These are phyloP conservation scores for Trematomus bernacchii DNA, from an alignment of 2,797 vertebrate genomes.

Conservation along the genomic window DNA sequence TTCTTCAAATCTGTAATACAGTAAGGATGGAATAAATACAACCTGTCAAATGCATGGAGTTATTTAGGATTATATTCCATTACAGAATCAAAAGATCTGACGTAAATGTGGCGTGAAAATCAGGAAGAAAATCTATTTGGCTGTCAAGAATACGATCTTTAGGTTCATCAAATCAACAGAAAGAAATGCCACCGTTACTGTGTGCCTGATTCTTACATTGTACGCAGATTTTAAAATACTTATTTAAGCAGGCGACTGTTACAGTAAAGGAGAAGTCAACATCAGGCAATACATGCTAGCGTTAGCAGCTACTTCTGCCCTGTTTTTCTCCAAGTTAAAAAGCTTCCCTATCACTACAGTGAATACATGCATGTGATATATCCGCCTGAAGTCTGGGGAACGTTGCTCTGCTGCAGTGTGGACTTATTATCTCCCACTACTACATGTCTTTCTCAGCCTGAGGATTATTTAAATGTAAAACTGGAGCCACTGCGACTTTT, in stretches of 20 bases:
- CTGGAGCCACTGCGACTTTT: constrained; percentile 9
- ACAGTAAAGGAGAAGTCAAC: neutral
- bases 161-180: neutral
- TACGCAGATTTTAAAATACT: neutral
- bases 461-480: constrained; percentile 56
- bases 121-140: neutral
- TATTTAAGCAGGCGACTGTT: neutral
- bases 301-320: neutral
- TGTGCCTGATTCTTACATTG: neutral
- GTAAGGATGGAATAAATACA: neutral
- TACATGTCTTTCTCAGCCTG: neutral
- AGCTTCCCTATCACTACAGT: neutral
- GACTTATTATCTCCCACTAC: constrained; percentile 1
- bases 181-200: neutral
- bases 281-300: neutral
- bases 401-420: neutral
- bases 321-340: neutral
- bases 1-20: constrained; percentile 92
- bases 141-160: neutral
- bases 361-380: constrained; percentile 11
- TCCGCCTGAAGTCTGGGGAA: constrained; percentile 9
- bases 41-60: no score
- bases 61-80: neutral
- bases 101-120: neutral
- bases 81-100: neutral